Percentiles rank a stretch among this genome's conserved stretches.
These are phyloP conservation scores for Eciton burchellii DNA, from an alignment of 1,140 invertebrate genomes.

Conservation along the genomic window DNA sequence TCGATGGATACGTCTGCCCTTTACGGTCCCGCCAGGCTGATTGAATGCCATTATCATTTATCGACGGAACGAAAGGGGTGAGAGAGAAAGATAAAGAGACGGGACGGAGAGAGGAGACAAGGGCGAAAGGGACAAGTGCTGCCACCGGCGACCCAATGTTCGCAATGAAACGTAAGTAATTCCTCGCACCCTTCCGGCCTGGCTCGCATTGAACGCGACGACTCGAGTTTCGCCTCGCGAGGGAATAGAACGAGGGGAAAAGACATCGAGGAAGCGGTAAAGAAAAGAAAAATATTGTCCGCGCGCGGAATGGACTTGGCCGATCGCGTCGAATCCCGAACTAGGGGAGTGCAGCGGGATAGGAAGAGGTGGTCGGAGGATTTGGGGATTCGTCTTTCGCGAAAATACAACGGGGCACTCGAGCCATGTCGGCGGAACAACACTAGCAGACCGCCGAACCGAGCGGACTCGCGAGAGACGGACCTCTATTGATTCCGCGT, in stretches of 20 bases:
- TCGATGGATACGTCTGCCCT: not conserved
- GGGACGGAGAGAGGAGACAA: not conserved
- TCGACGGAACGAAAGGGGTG: conserved; percentile 1
- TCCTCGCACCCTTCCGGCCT: conserved; percentile 60
- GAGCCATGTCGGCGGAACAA: conserved; percentile 49
- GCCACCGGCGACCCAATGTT: conserved; percentile 14
- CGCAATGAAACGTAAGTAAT: conserved; percentile 72
- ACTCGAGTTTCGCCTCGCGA: not conserved
- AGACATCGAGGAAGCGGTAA: conserved; percentile 64
- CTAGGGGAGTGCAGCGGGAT: conserved; percentile 1
- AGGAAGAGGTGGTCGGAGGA: conserved; percentile 57
- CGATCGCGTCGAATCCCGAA: conserved; percentile 70
- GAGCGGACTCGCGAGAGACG: conserved; percentile 55
- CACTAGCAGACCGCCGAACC: conserved; percentile 51
- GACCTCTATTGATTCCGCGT: conserved; percentile 74
- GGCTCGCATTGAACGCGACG: conserved; percentile 63
- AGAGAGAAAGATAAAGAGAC: not conserved
- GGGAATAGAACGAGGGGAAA: conserved; percentile 66
- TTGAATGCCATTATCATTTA: conserved; percentile 44
- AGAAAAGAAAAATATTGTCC: conserved; percentile 71
- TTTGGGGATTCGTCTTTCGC: conserved; percentile 80
- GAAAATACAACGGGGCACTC: conserved; percentile 78
- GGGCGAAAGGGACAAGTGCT: not conserved
- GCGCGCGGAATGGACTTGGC: conserved; percentile 67
- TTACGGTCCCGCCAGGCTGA: conserved; percentile 2